Conservation (phyloP, 2,888 invertebrate species). For the Sylvicola fuscatus region DNA sequence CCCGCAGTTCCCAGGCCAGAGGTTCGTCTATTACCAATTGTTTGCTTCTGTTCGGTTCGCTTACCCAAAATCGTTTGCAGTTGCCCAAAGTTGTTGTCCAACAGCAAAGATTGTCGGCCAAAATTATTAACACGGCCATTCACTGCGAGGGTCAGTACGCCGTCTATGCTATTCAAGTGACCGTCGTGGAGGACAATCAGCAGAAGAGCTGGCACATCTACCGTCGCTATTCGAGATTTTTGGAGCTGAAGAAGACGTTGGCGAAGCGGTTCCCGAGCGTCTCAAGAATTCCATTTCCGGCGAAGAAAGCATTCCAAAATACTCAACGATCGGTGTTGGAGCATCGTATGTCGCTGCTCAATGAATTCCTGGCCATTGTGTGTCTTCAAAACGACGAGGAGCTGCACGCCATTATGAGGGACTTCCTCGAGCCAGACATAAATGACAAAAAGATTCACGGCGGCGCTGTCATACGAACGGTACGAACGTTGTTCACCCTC, state of each 20-base stretch:
- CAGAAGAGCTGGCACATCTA: constrained; percentile 80
- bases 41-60: too few relatives aligned
- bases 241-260: constrained; percentile 63
- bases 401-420: constrained; percentile 26
- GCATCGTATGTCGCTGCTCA: constrained; percentile 59
- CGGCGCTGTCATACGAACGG: constrained; percentile 36
- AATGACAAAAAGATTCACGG: constrained; percentile 42
- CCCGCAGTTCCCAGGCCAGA: constrained; percentile 3
- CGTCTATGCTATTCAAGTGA: constrained; percentile 70
- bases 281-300: constrained; percentile 61
- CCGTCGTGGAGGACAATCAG: constrained; percentile 37
- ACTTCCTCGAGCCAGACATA: constrained; percentile 47
- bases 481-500: constrained; percentile 13
- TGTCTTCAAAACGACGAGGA: constrained; percentile 37
- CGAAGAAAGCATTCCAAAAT: constrained; percentile 87
- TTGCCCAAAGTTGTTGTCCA: too few relatives aligned
- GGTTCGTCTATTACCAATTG: too few relatives aligned
- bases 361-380: constrained; percentile 56
- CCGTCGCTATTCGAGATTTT: constrained; percentile 82
- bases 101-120: constrained; percentile 8
- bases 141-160: constrained; percentile 69
- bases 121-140: constrained; percentile 12
- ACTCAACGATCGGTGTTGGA: constrained; percentile 70
- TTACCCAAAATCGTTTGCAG: too few relatives aligned
- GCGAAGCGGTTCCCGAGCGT: constrained; percentile 45